Percentiles rank a stretch among this genome's conserved stretches.
Evolutionary conservation across 2,888 invertebrate genomes (phyloP).

Genomic region (Sepiola atlantica): DNA sequence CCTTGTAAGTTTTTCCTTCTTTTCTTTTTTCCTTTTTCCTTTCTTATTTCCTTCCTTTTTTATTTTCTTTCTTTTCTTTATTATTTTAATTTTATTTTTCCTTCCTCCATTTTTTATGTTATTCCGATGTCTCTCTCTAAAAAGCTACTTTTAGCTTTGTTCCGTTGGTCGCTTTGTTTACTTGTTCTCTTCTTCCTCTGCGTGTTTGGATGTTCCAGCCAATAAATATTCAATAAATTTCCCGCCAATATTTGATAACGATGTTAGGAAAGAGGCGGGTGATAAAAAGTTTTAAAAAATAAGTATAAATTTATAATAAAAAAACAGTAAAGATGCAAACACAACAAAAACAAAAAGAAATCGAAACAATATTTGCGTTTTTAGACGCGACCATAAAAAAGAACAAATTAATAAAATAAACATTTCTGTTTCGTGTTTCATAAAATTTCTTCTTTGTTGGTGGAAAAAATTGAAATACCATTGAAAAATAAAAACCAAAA

Average conservation of each 20-base stretch:
- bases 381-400: neutral
- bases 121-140: neutral
- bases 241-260: neutral
- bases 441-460: neutral
- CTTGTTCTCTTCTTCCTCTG: neutral
- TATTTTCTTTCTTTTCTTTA: neutral
- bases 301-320: neutral
- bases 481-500: neutral
- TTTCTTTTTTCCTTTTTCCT: too few relatives aligned
- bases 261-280: neutral
- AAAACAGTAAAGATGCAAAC: neutral
- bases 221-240: conserved; percentile 32
- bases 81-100: neutral
- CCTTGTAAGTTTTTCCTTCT: too few relatives aligned
- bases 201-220: neutral
- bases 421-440: neutral
- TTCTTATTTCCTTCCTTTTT: neutral
- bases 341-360: neutral
- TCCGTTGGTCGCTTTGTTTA: too few relatives aligned
- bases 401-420: neutral
- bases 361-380: neutral
- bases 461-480: neutral
- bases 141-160: neutral
- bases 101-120: neutral
- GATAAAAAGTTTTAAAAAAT: neutral